Evolutionary conservation across 1,140 invertebrate genomes (phyloP).

Genomic region (Dolichoris vasculosae): DNA sequence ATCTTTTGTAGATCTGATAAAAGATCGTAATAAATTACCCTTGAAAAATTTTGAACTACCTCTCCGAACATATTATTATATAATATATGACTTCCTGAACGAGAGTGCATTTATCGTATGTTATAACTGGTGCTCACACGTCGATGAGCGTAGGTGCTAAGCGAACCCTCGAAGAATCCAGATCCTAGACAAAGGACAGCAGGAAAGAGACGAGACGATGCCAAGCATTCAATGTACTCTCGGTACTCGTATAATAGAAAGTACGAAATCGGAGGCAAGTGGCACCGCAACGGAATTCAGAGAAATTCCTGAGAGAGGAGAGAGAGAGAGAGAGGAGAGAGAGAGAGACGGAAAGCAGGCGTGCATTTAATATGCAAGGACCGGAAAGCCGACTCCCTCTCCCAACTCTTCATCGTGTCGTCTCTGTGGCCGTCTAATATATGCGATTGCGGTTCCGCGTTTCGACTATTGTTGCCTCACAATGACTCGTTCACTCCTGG

Average conservation of each 20-base stretch:
- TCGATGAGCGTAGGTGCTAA: conserved; percentile 8
- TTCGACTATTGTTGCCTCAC: conserved; percentile 61
- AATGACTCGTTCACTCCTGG: conserved; percentile 57
- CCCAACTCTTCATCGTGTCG: conserved; percentile 48
- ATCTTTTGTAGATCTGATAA: not conserved
- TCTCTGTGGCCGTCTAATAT: conserved; percentile 60
- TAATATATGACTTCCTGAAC: not conserved
- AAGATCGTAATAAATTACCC: not conserved
- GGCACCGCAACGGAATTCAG: conserved; percentile 55
- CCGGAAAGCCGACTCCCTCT: conserved; percentile 45
- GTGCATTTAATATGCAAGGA: conserved; percentile 64
- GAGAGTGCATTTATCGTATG: not conserved
- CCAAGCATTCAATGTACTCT: conserved; percentile 1
- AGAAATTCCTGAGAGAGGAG: conserved; percentile 54
- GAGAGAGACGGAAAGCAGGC: conserved; percentile 36
- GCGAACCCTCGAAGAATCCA: conserved; percentile 7
- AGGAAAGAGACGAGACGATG: not conserved
- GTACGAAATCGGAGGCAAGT: conserved; percentile 65
- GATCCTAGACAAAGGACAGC: not conserved
- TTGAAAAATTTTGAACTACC: not conserved
- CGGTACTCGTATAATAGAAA: conserved; percentile 56
- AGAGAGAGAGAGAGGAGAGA: conserved; percentile 46
- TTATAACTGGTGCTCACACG: not conserved
- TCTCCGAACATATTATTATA: not conserved
- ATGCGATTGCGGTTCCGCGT: conserved; percentile 61